Conservation (phyloP, 2,888 invertebrate genomes). For the Eupsilia transversa region DNA sequence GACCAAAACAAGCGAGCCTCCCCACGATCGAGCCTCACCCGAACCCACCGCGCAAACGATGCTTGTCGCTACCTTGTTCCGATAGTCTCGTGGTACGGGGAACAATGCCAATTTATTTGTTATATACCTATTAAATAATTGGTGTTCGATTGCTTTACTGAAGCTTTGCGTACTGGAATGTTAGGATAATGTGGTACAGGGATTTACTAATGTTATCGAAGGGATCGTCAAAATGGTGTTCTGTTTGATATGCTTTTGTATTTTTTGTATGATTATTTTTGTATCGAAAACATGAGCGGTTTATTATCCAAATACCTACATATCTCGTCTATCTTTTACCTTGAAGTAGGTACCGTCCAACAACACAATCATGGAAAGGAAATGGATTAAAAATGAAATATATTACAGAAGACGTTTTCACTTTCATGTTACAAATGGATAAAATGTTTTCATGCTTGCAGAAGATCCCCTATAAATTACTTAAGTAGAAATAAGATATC, state of each 20-base stretch:
- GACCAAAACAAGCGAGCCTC: conserved; percentile 88
- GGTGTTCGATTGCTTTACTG: conserved; percentile 27
- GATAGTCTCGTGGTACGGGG: conserved; percentile 78
- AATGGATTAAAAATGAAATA: conserved; percentile 34
- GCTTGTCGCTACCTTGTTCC: conserved; percentile 83
- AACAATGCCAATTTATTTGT: conserved; percentile 73
- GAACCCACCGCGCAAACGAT: conserved; percentile 71
- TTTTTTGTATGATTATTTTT: conserved; percentile 14
- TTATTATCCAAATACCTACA: conserved; percentile 5
- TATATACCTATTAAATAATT: conserved; percentile 62
- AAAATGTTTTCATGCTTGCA: background rate
- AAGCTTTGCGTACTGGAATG: conserved; percentile 14
- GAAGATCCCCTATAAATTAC: background rate
- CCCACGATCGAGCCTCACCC: conserved; percentile 73
- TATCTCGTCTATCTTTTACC: background rate
- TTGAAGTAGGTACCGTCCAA: conserved; percentile 1
- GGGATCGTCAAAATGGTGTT: background rate
- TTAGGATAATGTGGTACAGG: conserved; percentile 34
- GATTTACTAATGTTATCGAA: conserved; percentile 21
- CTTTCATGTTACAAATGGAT: background rate
- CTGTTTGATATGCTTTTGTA: conserved; percentile 1
- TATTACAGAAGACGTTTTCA: background rate
- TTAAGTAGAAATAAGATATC: background rate
- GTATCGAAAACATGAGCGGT: background rate
- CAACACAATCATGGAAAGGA: conserved; percentile 41